Percentiles rank a stretch among this genome's conserved stretches.
Conservation (phyloP, 2,797 vertebrate species). For the Mormyrus hasselquistii region DNA sequence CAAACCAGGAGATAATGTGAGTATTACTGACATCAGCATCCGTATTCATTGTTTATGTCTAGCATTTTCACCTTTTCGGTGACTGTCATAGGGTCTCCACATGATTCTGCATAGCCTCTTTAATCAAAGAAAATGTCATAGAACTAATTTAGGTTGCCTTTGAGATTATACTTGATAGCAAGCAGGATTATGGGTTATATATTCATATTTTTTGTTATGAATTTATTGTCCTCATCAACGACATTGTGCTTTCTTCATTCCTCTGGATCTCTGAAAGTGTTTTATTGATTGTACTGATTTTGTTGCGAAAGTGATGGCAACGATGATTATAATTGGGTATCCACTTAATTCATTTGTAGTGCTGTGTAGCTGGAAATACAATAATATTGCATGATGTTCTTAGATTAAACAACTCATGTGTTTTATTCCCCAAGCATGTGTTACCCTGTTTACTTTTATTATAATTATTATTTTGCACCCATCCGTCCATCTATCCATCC, state of each 20-base stretch:
- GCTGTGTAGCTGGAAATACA: neutral
- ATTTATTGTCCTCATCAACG: neutral
- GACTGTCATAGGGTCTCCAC: neutral
- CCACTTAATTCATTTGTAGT: neutral
- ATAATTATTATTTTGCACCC: neutral
- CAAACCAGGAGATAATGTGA: slow-evolving; percentile 90
- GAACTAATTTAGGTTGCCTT: neutral
- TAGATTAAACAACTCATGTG: neutral
- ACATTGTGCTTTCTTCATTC: neutral
- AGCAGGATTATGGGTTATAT: neutral
- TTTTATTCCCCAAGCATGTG: neutral
- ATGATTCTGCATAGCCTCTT: neutral
- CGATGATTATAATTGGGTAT: neutral
- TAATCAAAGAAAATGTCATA: neutral
- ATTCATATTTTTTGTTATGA: neutral
- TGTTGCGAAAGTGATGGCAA: neutral
- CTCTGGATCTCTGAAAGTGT: neutral
- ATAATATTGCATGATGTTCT: neutral
- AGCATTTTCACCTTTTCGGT: neutral
- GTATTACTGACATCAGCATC: slow-evolving; percentile 36
- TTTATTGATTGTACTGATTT: neutral
- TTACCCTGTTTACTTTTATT: neutral
- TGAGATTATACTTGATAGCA: neutral
- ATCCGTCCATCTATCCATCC: neutral
- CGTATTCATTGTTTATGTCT: neutral